Base-by-base conservation (phyloP, 2,113 vertebrate species). In the Gulo gulo region DNA sequence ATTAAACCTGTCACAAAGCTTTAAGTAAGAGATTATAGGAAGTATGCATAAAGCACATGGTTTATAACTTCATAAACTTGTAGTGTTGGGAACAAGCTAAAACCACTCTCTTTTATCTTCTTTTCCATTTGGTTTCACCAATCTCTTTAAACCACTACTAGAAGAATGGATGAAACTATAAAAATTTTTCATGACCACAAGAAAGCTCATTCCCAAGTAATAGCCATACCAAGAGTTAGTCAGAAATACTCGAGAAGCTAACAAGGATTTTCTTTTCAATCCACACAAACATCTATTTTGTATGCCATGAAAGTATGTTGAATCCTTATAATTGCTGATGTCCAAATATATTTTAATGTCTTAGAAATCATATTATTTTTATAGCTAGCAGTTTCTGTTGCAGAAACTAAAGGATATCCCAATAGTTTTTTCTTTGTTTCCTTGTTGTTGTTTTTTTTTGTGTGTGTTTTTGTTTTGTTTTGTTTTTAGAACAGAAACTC, bases 1-100 rank as follows among this genome's bases (percentile, higher is more conserved):
- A 98, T 98, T 99, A 98, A 98, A 99, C 85, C 97, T 98, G 98
- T 98, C 98, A 98, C 96, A 99, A 98, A 98, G 98, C 39, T 89
- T 98, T 98, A 98, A 98, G 97, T 95, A 97, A 98, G 98, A 98
- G 98, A 98, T 99, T 98, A 98, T 36, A 93, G 93, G 96, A 99
- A 98, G 84, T 98, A 98, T 98, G 97, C 97, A 96, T 87, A 96
- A 74, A 97, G 82, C 94, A 98, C 98, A 97, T 88, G 98, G 95
- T 97, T 98, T 98, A 98, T 98, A 98, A 98, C 97, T 97, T 91
- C 98, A 98, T 98, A 98, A 98, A 98, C 94, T 94, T 97, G 98
- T 97, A 98, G 95, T 92, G 85, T 96, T 98, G 91, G 95, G 80
- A 97, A 91, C 85, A 85, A 98, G 97, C 94, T 98, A 97, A 98